phyloP scores from a whole-genome alignment of 92 coral and sea anemone species.

The Phenganax marumi region DNA sequence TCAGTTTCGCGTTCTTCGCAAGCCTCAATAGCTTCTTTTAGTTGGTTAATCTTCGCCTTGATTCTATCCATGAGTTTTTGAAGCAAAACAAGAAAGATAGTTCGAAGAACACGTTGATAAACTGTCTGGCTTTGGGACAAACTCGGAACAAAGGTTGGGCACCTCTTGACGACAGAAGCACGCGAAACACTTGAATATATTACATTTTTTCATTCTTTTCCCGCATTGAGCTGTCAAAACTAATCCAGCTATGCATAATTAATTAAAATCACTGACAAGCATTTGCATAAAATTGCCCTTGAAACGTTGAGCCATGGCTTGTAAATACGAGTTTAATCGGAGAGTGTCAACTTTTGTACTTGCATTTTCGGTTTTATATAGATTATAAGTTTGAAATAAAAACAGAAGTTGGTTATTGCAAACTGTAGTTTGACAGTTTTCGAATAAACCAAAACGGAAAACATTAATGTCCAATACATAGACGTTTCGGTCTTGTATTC shows the following conservation, averaged over 20 bases:
- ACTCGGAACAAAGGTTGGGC: slow-evolving; percentile 1
- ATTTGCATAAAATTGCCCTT: neutral
- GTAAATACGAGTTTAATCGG: too few species aligned
- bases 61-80: slow-evolving; percentile 8
- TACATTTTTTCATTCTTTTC: neutral
- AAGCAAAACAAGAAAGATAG: neutral
- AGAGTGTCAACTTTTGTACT: too few species aligned
- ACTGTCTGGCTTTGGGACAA: slow-evolving; percentile 30
- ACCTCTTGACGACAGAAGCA: slow-evolving; percentile 19
- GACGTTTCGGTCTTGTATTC: too few species aligned
- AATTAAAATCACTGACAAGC: neutral
- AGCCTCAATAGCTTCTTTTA: slow-evolving; percentile 26
- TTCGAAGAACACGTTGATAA: neutral
- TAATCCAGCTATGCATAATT: neutral
- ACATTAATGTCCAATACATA: too few species aligned
- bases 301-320: too few species aligned
- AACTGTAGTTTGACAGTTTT: too few species aligned
- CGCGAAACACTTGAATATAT: slow-evolving; percentile 25
- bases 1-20: slow-evolving; percentile 27
- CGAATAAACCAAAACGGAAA: too few species aligned
- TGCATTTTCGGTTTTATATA: neutral
- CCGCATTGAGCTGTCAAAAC: slow-evolving; percentile 24
- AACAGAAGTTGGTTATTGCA: too few species aligned
- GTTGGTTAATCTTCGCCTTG: slow-evolving; percentile 9
- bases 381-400: neutral